phyloP scores from a whole-genome alignment of 2,888 invertebrate species.

The Drosophila colorata region DNA sequence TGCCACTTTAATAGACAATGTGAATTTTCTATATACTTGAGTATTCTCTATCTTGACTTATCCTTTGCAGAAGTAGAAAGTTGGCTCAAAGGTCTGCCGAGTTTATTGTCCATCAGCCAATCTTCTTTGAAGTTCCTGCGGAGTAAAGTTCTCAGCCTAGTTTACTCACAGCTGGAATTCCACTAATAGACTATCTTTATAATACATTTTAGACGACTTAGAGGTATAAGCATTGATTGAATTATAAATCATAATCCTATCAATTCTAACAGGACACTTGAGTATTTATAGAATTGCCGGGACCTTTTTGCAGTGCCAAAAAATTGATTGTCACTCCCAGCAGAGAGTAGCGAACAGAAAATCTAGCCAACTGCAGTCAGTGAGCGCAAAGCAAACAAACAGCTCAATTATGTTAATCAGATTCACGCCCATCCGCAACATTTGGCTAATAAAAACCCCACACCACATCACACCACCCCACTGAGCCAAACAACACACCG shows the following conservation, averaged over 20 bases:
- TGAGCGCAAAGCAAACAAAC: conserved; percentile 61
- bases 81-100: too few species aligned
- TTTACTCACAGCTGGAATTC: too few species aligned
- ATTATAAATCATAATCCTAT: neutral
- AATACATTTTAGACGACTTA: too few species aligned
- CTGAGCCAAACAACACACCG: conserved; percentile 10
- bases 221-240: neutral
- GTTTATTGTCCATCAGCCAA: too few species aligned
- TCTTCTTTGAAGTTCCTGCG: too few species aligned
- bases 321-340: conserved; percentile 43
- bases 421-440: conserved; percentile 72
- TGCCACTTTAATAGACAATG: too few species aligned
- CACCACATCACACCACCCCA: conserved; percentile 7
- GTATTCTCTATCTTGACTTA: too few species aligned
- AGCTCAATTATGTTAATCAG: conserved; percentile 82
- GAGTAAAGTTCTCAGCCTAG: too few species aligned
- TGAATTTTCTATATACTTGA: too few species aligned
- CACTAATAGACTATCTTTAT: too few species aligned
- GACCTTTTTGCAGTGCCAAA: neutral
- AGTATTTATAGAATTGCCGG: neutral
- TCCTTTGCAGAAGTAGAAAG: too few species aligned
- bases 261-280: neutral
- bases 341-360: neutral
- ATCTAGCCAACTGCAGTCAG: conserved; percentile 21
- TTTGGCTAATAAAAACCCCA: conserved; percentile 49